phyloP scores from a whole-genome alignment of 2,113 vertebrate genomes.

The Fulmarus glacialis region DNA sequence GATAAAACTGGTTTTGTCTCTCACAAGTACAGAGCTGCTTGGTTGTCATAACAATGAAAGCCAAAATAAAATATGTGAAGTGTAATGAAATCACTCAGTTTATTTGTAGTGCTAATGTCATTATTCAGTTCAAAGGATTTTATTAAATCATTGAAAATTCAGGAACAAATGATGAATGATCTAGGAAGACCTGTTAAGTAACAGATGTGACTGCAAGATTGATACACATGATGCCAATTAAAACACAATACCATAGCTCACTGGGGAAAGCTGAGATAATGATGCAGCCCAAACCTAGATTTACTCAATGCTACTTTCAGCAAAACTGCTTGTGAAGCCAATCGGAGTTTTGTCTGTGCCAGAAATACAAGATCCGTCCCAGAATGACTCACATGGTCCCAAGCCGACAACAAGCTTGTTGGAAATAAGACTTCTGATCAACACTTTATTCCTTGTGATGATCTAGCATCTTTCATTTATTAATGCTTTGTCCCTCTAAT shows the following conservation, averaged over 20 bases:
- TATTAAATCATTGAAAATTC: conserved; percentile 8
- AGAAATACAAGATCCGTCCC: neutral
- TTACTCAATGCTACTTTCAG: neutral
- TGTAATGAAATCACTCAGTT: neutral
- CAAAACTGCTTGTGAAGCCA: neutral
- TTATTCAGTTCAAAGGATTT: neutral
- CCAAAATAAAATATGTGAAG: conserved; percentile 22
- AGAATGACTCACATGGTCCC: neutral
- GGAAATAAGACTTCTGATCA: neutral
- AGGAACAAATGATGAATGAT: neutral
- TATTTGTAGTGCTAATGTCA: neutral
- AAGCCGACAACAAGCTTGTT: neutral
- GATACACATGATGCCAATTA: neutral
- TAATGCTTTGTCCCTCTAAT: neutral
- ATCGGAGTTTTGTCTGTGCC: neutral
- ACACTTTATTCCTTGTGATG: neutral
- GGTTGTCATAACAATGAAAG: conserved; percentile 10
- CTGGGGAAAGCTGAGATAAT: neutral
- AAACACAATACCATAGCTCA: neutral
- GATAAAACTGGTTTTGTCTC: conserved; percentile 41
- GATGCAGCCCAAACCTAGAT: neutral
- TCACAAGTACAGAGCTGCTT: neutral
- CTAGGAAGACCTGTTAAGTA: neutral
- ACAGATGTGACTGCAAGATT: neutral
- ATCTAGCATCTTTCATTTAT: neutral